These are phyloP conservation scores for Bergia puertoricense DNA, from an alignment of 92 coral and sea anemone genomes.

Conservation along the genomic window DNA sequence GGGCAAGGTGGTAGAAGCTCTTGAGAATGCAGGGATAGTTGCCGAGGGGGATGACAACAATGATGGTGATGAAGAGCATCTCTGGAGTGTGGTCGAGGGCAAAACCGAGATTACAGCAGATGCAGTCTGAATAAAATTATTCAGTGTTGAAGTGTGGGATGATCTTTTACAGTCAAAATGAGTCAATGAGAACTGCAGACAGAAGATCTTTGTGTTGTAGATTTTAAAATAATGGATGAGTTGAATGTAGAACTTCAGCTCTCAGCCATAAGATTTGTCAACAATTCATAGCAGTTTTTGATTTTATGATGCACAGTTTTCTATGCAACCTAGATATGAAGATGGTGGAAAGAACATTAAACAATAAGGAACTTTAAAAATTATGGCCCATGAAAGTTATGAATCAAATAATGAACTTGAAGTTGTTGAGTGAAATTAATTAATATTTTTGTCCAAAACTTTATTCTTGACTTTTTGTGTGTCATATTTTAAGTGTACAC, in stretches of 20 bases:
- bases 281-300: background rate
- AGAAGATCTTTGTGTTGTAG: too few relatives aligned
- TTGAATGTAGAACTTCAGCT: too few relatives aligned
- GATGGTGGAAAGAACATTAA: background rate
- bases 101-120: constrained; percentile 63
- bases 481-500: too few relatives aligned
- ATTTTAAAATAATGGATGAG: too few relatives aligned
- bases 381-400: too few relatives aligned
- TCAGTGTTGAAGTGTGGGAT: background rate
- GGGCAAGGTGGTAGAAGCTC: constrained; percentile 60
- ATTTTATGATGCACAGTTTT: background rate
- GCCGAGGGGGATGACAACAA: constrained; percentile 82
- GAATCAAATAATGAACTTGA: too few relatives aligned
- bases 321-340: background rate
- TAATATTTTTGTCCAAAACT: too few relatives aligned
- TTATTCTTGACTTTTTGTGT: too few relatives aligned
- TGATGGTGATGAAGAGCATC: constrained; percentile 75
- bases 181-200: too few relatives aligned
- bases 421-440: too few relatives aligned
- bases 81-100: constrained; percentile 91
- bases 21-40: constrained; percentile 84
- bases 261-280: background rate
- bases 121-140: constrained; percentile 47
- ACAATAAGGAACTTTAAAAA: too few relatives aligned
- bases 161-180: background rate